These are phyloP conservation scores for Dascillus cervinus DNA, from an alignment of 2,888 invertebrate species.

Conservation along the genomic window DNA sequence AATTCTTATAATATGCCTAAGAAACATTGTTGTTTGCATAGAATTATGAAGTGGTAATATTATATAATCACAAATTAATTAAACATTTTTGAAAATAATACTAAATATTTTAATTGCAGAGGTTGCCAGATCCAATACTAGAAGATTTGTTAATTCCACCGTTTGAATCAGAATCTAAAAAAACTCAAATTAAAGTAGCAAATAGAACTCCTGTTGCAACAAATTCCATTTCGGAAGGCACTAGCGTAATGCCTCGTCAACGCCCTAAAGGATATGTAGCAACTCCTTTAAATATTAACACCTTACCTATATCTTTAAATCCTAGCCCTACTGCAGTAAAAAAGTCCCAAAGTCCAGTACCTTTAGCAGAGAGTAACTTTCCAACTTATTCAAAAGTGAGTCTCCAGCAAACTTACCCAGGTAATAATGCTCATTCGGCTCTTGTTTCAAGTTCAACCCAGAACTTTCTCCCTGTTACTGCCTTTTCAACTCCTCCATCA, in stretches of 20 bases:
- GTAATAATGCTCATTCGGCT: constrained; percentile 25
- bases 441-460: constrained; percentile 30
- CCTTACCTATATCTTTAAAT: constrained; percentile 46
- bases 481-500: constrained; percentile 16
- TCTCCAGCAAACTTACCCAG: constrained; percentile 20
- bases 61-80: too few relatives aligned
- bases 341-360: constrained; percentile 38
- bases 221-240: constrained; percentile 55
- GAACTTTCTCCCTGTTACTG: constrained; percentile 21
- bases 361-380: constrained; percentile 18
- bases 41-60: too few relatives aligned
- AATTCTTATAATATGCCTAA: too few relatives aligned
- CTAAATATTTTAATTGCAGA: constrained; percentile 45
- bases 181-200: constrained; percentile 41
- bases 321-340: constrained; percentile 46
- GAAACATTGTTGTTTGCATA: too few relatives aligned
- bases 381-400: constrained; percentile 15
- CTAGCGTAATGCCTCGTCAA: constrained; percentile 76
- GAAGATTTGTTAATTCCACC: constrained; percentile 59
- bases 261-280: constrained; percentile 63
- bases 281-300: constrained; percentile 38
- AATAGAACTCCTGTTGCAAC: constrained; percentile 36
- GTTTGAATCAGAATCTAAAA: constrained; percentile 63
- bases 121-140: constrained; percentile 55
- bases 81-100: too few relatives aligned